Conservation (phyloP, 2,797 vertebrate genomes). For the Falco rusticolus region DNA sequence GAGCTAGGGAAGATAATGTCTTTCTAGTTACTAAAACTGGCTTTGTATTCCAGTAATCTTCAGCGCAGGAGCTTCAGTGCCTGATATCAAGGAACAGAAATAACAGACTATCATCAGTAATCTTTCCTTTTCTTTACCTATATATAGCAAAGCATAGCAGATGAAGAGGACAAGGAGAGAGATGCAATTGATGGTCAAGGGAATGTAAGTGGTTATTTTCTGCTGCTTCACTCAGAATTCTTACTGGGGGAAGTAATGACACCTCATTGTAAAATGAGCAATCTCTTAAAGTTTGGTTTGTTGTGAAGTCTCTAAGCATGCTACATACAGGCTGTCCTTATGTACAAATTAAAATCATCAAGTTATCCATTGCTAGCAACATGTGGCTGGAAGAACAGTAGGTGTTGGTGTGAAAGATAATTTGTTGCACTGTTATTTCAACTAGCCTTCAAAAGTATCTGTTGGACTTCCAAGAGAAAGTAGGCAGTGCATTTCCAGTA, state of each 20-base stretch:
- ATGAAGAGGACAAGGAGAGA: slow-evolving; percentile 76
- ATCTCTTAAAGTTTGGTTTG: background rate
- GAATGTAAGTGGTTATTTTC: slow-evolving; percentile 73
- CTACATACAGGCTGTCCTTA: background rate
- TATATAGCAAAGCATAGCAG: slow-evolving; percentile 74
- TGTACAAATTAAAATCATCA: background rate
- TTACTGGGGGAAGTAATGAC: background rate
- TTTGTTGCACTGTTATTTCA: background rate
- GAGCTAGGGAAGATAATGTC: background rate
- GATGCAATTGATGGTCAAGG: slow-evolving; percentile 76
- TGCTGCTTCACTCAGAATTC: background rate
- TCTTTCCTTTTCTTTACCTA: slow-evolving; percentile 48
- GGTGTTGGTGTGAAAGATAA: background rate
- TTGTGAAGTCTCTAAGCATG: background rate
- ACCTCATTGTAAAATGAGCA: background rate
- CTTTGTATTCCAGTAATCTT: background rate
- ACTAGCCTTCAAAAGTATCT: background rate
- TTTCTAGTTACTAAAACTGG: background rate
- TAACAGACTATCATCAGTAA: background rate
- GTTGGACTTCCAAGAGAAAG: background rate
- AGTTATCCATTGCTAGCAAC: background rate
- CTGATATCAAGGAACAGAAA: background rate
- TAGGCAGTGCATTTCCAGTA: background rate
- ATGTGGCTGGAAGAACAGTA: background rate
- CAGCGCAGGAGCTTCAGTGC: background rate